A percentile compares a stretch with the other conserved stretches of the same genome.
Conservation (phyloP, 1,140 invertebrate species). For the Drosophila sp. region DNA sequence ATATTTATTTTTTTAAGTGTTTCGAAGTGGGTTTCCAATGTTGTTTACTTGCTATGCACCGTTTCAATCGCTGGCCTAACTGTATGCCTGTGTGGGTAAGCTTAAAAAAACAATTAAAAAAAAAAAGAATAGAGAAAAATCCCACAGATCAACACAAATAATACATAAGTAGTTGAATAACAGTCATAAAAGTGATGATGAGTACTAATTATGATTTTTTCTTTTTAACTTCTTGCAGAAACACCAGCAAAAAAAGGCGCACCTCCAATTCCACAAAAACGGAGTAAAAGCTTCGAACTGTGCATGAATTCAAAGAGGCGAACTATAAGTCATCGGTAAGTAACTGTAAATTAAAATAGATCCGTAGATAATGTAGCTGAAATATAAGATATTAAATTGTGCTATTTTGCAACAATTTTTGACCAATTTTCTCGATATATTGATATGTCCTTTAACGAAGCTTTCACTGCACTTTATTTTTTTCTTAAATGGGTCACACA, state of each 20-base stretch:
- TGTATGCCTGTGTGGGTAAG: slow-evolving; percentile 47
- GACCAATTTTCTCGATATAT: too few relatives aligned
- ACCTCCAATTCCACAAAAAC: slow-evolving; percentile 84
- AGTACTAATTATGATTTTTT: too few relatives aligned
- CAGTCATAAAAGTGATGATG: too few relatives aligned
- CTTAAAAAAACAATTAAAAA: neutral
- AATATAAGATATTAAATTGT: too few relatives aligned
- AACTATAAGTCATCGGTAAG: slow-evolving; percentile 84
- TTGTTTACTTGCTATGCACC: slow-evolving; percentile 49
- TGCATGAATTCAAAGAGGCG: slow-evolving; percentile 85
- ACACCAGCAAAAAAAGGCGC: slow-evolving; percentile 84
- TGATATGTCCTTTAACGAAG: too few relatives aligned
- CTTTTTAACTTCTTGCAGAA: slow-evolving; percentile 69
- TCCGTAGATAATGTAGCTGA: too few relatives aligned
- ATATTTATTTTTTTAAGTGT: slow-evolving; percentile 6
- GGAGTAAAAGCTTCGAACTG: slow-evolving; percentile 83
- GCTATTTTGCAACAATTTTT: too few relatives aligned
- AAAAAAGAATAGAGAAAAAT: neutral
- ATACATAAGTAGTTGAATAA: too few relatives aligned
- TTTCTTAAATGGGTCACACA: too few relatives aligned
- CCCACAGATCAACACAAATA: neutral
- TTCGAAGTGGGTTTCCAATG: slow-evolving; percentile 30
- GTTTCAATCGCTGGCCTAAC: slow-evolving; percentile 24
- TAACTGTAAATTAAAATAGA: neutral
- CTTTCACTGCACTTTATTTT: too few relatives aligned